Percentiles rank a stretch among this genome's conserved stretches.
phyloP scores from a whole-genome alignment of 2,113 vertebrate genomes.

The Blennius ocellaris region DNA sequence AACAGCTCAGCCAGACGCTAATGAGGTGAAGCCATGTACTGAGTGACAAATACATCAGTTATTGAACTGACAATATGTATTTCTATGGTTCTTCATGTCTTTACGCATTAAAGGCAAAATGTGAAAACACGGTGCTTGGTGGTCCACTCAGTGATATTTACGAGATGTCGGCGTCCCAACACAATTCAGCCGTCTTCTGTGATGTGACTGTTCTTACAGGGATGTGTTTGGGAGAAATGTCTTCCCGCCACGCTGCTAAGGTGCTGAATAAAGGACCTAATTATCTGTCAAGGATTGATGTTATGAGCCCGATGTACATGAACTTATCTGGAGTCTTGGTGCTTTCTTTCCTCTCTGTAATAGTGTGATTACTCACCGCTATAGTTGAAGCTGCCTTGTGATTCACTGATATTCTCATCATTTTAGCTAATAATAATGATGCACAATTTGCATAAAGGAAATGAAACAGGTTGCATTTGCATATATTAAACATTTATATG shows the following conservation, averaged over 20 bases:
- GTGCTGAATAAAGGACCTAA: slow-evolving; percentile 49
- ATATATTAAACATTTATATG: slow-evolving; percentile 80
- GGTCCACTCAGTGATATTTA: slow-evolving; percentile 13
- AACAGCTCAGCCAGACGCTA: slow-evolving; percentile 41
- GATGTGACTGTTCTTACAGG: slow-evolving; percentile 33
- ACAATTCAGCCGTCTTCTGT: slow-evolving; percentile 22
- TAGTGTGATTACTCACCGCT: slow-evolving; percentile 68
- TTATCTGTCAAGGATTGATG: slow-evolving; percentile 64
- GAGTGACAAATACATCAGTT: slow-evolving; percentile 51
- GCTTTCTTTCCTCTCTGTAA: slow-evolving; percentile 56
- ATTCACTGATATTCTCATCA: slow-evolving; percentile 73
- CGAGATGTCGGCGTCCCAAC: slow-evolving; percentile 39
- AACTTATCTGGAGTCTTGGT: slow-evolving; percentile 60
- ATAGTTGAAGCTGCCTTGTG: slow-evolving; percentile 52
- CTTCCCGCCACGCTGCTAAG: slow-evolving; percentile 6
- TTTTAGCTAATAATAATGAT: slow-evolving; percentile 78
- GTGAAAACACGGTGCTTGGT: slow-evolving; percentile 47
- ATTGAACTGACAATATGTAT: slow-evolving; percentile 45
- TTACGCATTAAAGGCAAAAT: slow-evolving; percentile 54
- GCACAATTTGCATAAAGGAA: slow-evolving; percentile 80
- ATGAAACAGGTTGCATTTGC: slow-evolving; percentile 80
- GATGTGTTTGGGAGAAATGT: slow-evolving; percentile 16
- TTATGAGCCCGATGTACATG: slow-evolving; percentile 44
- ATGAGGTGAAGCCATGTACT: slow-evolving; percentile 63
- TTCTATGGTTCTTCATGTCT: slow-evolving; percentile 59